A percentile compares a stretch with the other conserved stretches of the same genome.
Evolutionary conservation across 1,140 invertebrate genomes (phyloP).

Genomic region (Diprion similis): DNA sequence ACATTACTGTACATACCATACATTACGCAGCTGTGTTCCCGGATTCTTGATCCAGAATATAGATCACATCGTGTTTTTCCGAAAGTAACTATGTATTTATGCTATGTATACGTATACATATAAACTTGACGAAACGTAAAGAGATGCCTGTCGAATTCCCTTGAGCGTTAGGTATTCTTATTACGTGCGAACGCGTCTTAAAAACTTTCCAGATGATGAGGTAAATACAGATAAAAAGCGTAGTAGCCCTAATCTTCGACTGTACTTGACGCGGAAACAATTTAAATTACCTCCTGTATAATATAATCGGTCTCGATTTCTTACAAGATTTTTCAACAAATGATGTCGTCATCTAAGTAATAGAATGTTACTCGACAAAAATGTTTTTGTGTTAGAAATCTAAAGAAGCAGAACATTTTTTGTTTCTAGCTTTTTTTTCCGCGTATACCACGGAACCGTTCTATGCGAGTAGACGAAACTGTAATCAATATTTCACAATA

Average conservation of each 20-base stretch:
- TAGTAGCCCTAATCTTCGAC: not conserved
- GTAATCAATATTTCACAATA: too few relatives aligned
- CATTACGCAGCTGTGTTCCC: too few relatives aligned
- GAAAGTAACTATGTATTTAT: not conserved
- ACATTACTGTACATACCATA: too few relatives aligned
- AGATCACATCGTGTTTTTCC: not conserved
- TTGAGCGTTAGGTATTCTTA: not conserved
- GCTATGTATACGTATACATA: not conserved
- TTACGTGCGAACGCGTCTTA: not conserved
- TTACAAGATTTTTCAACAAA: not conserved
- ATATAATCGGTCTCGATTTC: not conserved
- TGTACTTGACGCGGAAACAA: not conserved
- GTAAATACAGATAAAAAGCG: not conserved
- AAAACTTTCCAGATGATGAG: not conserved
- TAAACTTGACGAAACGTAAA: not conserved
- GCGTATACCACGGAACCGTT: too few relatives aligned
- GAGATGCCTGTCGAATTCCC: not conserved
- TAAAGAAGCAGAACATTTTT: too few relatives aligned
- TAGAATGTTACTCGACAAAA: too few relatives aligned
- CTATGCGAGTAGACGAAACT: too few relatives aligned
- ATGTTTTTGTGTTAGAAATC: too few relatives aligned
- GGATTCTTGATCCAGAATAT: too few relatives aligned
- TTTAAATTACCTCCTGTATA: not conserved
- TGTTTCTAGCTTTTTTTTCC: too few relatives aligned
- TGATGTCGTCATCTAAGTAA: not conserved